Evolutionary conservation across 2,888 invertebrate genomes (phyloP), one percentile per base, ranked within the genome.

Genomic region (Leptopilina myrica): DNA sequence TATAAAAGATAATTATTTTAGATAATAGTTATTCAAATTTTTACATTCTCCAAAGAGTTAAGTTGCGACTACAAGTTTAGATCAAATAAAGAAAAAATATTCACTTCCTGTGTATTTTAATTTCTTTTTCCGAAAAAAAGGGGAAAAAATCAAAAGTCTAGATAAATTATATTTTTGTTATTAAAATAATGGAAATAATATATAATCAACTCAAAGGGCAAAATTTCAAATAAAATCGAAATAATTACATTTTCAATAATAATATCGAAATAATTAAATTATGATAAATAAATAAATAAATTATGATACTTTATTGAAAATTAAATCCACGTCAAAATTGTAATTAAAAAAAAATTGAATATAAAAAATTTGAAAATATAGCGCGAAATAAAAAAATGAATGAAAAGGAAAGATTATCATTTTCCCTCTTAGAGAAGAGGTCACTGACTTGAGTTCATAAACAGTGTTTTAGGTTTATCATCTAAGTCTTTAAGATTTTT

Each of bases 401-500:
- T 59, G 62, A 62, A 62, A 62, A 62, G 62, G n/a, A 6, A 9
- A 62, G 62, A 20, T 14, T 6, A 56, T 53, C 26, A 53, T 73
- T 73, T 69, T 69, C 26, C 56, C n/a, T 6, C 53, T 49, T 20
- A 20, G 11, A 2, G 9, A 40, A 56, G 56, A 40, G n/a, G n/a
- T 69, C 69, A 69, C 33, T 73, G 56, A 73, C 56, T 56, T 26
- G 14, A 20, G 20, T 69, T 69, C 53, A 53, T 69, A 49, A 69
- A 69, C 53, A 53, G 33, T 26, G 53, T 67, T 73, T 73, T 56
- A 56, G 73, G 26, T 33, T 56, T 26, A 56, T 73, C 73, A 40
- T 40, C 73, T 56, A 33, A 20, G 33, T 69, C 33, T 56, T 73
- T n/a, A 9, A 14, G 5, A 53, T 73, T 33, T 56, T 56, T 33